Percentiles rank a stretch among this genome's conserved stretches.
These are phyloP conservation scores for Cephus nigrinus DNA, from an alignment of 2,888 invertebrate species.

Conservation along the genomic window DNA sequence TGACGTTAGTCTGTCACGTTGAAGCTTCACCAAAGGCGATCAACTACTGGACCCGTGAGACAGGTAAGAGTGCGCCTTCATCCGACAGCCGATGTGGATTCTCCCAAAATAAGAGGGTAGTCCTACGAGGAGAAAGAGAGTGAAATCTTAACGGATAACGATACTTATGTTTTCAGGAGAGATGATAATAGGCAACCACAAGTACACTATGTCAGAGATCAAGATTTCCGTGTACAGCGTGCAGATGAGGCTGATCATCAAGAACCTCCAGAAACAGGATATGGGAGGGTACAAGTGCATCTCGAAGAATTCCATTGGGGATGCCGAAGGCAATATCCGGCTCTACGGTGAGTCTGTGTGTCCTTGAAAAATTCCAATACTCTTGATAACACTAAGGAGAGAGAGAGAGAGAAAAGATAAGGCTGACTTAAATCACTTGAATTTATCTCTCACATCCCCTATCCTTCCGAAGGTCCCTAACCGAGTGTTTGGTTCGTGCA, in stretches of 20 bases:
- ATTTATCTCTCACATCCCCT: background rate
- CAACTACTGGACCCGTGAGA: slow-evolving; percentile 93
- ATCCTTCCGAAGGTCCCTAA: background rate
- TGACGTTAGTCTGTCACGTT: slow-evolving; percentile 86
- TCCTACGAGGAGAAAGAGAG: background rate
- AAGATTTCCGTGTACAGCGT: slow-evolving; percentile 86
- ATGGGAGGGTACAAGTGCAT: slow-evolving; percentile 92
- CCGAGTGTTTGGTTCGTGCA: background rate
- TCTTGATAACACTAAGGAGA: background rate
- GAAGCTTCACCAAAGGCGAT: slow-evolving; percentile 94
- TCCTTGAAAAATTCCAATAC: background rate
- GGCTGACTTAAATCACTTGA: background rate
- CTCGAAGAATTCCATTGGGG: slow-evolving; percentile 92
- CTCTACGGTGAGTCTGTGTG: slow-evolving; percentile 79
- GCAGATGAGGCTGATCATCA: slow-evolving; percentile 83
- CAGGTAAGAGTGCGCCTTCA: slow-evolving; percentile 72
- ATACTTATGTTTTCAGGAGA: slow-evolving; percentile 74
- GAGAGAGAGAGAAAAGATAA: too few species aligned
- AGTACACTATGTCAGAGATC: slow-evolving; percentile 85
- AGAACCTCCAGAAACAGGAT: slow-evolving; percentile 79
- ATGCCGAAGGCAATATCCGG: slow-evolving; percentile 89
- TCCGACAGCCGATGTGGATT: too few species aligned
- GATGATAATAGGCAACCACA: slow-evolving; percentile 90
- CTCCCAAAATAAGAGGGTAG: too few species aligned
- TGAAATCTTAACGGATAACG: background rate